phyloP scores from a whole-genome alignment of 2,797 vertebrate species.

The Petrocephalus sullivani region DNA sequence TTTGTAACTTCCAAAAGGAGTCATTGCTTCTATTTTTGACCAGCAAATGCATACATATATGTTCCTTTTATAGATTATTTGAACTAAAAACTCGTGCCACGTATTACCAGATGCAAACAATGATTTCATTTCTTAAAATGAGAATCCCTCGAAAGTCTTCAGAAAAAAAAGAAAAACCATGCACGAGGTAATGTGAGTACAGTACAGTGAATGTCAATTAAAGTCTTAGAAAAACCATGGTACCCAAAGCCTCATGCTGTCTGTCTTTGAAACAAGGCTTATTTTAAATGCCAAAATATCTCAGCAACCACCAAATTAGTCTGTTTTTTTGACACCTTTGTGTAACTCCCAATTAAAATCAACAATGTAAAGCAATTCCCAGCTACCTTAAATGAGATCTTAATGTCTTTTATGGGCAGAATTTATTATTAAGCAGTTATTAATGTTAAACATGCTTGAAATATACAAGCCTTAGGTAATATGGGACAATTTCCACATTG shows the following conservation, averaged over 20 bases:
- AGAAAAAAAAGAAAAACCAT: background rate
- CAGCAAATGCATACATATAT: background rate
- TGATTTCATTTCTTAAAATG: background rate
- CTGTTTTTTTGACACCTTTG: background rate
- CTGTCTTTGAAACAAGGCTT: background rate
- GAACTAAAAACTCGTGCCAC: background rate
- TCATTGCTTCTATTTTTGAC: conserved; percentile 12
- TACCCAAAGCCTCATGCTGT: background rate
- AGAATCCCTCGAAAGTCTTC: background rate
- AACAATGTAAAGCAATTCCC: background rate
- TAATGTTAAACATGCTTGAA: background rate
- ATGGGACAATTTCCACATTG: background rate
- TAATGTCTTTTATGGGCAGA: background rate
- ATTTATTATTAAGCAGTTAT: background rate
- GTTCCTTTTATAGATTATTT: background rate
- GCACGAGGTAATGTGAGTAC: background rate
- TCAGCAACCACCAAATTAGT: background rate
- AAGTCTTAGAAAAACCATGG: background rate
- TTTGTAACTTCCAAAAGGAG: background rate
- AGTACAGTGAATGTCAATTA: background rate
- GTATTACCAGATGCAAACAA: background rate
- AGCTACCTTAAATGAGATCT: background rate
- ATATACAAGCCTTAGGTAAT: background rate
- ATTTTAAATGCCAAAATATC: conserved; percentile 13
- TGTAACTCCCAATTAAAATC: background rate